A percentile compares a stretch with the other conserved stretches of the same genome.
phyloP scores from a whole-genome alignment of 2,797 vertebrate genomes.

The Hipposideros larvatus region DNA sequence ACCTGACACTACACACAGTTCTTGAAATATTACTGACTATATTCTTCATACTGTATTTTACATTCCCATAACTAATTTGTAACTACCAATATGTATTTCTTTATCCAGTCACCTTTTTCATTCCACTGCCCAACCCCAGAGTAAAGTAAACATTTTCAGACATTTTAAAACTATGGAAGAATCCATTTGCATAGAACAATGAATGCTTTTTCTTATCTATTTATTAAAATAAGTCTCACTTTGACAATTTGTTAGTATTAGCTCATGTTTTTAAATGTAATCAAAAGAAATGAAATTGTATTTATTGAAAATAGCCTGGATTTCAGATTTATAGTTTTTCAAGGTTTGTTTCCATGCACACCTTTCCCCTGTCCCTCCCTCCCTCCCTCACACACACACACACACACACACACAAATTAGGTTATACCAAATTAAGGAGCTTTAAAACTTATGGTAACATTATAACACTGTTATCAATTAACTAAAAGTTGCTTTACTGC shows the following conservation, averaged over 20 bases:
- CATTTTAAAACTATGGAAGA: slow-evolving; percentile 40
- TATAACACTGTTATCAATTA: background rate
- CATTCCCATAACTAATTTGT: too few species aligned
- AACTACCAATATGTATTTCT: too few species aligned
- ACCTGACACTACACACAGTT: too few species aligned
- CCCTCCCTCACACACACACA: too few species aligned
- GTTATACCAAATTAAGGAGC: background rate
- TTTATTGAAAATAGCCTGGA: background rate
- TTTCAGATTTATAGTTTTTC: slow-evolving; percentile 56
- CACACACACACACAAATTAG: background rate
- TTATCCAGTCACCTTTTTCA: too few species aligned
- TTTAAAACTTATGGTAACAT: slow-evolving; percentile 19
- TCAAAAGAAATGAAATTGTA: slow-evolving; percentile 16
- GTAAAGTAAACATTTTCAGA: slow-evolving; percentile 26
- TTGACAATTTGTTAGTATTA: slow-evolving; percentile 1
- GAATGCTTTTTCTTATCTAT: slow-evolving; percentile 32
- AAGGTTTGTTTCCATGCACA: background rate
- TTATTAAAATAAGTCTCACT: slow-evolving; percentile 60
- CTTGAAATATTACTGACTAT: too few species aligned
- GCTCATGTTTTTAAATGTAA: slow-evolving; percentile 31
- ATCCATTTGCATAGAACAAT: slow-evolving; percentile 12
- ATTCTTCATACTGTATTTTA: too few species aligned
- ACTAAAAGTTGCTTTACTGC: slow-evolving; percentile 13
- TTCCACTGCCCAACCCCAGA: too few species aligned
- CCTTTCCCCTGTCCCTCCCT: too few species aligned